Evolutionary conservation across 2,888 invertebrate species (phyloP).

Genomic region (Esperia sulphurella): DNA sequence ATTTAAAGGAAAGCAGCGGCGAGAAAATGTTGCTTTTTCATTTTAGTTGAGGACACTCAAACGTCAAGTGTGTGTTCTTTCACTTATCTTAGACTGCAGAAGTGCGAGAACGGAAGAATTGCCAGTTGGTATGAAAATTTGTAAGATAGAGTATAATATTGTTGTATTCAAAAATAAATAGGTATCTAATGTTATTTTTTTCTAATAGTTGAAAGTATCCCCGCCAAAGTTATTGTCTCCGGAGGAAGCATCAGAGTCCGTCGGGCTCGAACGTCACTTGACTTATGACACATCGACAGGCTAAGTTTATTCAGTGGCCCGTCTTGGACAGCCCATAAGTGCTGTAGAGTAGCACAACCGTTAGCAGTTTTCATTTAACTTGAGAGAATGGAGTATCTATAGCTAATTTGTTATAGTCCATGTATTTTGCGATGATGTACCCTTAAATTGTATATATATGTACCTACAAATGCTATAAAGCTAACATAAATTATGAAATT

Average conservation of each 20-base stretch:
- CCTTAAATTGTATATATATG: too few species aligned
- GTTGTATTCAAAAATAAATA: neutral
- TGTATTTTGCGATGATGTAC: too few species aligned
- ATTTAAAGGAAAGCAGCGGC: constrained; percentile 46
- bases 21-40: constrained; percentile 64
- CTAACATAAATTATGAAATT: too few species aligned
- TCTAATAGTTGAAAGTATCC: constrained; percentile 3
- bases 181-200: constrained; percentile 1
- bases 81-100: neutral
- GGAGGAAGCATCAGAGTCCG: constrained; percentile 39
- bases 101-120: neutral
- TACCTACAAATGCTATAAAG: too few species aligned
- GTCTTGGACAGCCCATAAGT: constrained; percentile 43
- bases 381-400: neutral
- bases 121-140: neutral
- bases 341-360: constrained; percentile 35
- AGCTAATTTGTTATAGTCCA: too few species aligned
- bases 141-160: neutral
- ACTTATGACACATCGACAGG: constrained; percentile 78
- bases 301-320: constrained; percentile 72
- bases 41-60: constrained; percentile 49
- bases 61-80: neutral
- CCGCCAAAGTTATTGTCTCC: constrained; percentile 22
- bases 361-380: constrained; percentile 10
- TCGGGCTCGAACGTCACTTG: constrained; percentile 58